A percentile compares a stretch with the other conserved stretches of the same genome.
These are phyloP conservation scores for Idris sp. DNA, from an alignment of 1,140 invertebrate species.

Conservation along the genomic window DNA sequence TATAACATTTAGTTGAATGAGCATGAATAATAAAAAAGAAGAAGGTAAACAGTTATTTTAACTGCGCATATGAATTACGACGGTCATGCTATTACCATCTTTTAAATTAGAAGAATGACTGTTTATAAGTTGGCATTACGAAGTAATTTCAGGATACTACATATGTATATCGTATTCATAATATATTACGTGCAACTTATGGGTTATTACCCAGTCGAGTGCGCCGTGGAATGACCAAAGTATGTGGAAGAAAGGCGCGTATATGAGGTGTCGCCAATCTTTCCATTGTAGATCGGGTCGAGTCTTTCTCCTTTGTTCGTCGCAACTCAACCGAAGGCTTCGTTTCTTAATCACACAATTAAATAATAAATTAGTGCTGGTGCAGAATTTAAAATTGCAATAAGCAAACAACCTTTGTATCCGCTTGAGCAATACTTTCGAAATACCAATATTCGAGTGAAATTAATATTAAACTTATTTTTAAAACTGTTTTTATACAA, in stretches of 20 bases:
- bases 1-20: no score
- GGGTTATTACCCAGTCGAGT: slow-evolving; percentile 60
- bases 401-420: slow-evolving; percentile 16
- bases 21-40: no score
- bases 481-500: no score
- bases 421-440: slow-evolving; percentile 31
- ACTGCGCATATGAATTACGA: slow-evolving; percentile 39
- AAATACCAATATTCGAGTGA: slow-evolving; percentile 11
- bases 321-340: slow-evolving; percentile 63
- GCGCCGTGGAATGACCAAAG: slow-evolving; percentile 59
- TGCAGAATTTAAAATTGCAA: slow-evolving; percentile 18
- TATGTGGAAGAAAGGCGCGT: slow-evolving; percentile 64
- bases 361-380: slow-evolving; percentile 47
- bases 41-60: slow-evolving; percentile 38
- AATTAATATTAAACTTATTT: slow-evolving; percentile 4
- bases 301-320: slow-evolving; percentile 66
- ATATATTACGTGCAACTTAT: slow-evolving; percentile 57
- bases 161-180: slow-evolving; percentile 59
- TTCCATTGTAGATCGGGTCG: slow-evolving; percentile 62
- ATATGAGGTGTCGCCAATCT: slow-evolving; percentile 63
- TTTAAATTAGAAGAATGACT: slow-evolving; percentile 53
- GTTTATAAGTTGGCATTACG: slow-evolving; percentile 55
- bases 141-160: slow-evolving; percentile 52
- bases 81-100: slow-evolving; percentile 32
- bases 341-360: slow-evolving; percentile 61